phyloP scores from a whole-genome alignment of 1,140 invertebrate species.

The Bathynomus jamesi region DNA sequence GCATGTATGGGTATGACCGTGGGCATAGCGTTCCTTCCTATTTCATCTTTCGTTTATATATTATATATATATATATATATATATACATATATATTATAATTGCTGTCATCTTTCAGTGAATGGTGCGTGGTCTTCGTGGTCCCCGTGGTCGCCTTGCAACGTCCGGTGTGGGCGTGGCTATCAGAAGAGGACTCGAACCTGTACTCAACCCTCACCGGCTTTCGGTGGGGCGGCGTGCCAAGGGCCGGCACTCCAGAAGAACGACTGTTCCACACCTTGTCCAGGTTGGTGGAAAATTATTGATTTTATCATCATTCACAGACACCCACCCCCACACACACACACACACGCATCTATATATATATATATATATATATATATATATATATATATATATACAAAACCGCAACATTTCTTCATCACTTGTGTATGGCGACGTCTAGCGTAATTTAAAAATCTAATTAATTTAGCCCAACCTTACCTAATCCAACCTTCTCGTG shows the following conservation, averaged over 20 bases:
- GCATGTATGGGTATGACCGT: too few species aligned
- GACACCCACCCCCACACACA: too few species aligned
- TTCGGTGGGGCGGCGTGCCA: conserved; percentile 56
- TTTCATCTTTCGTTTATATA: not conserved
- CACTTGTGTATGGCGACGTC: too few species aligned
- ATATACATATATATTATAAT: not conserved
- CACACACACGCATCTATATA: not conserved
- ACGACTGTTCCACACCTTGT: conserved; percentile 49
- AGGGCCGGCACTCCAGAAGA: conserved; percentile 55
- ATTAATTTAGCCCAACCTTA: too few species aligned
- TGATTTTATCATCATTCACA: too few species aligned
- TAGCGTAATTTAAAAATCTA: too few species aligned
- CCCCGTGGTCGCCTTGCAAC: conserved; percentile 55
- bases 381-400: too few species aligned
- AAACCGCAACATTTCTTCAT: too few species aligned
- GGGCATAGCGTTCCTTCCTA: too few species aligned
- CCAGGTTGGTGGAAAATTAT: conserved; percentile 29
- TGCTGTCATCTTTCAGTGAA: conserved; percentile 47
- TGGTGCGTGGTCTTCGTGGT: conserved; percentile 65
- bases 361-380: not conserved
- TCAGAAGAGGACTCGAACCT: conserved; percentile 44
- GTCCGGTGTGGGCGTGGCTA: conserved; percentile 48
- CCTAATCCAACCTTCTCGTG: too few species aligned
- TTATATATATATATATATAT: conserved; percentile 1
- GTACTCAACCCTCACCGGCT: conserved; percentile 43